These are phyloP conservation scores for Stratiomys singularior DNA, from an alignment of 2,888 invertebrate genomes.

Conservation along the genomic window DNA sequence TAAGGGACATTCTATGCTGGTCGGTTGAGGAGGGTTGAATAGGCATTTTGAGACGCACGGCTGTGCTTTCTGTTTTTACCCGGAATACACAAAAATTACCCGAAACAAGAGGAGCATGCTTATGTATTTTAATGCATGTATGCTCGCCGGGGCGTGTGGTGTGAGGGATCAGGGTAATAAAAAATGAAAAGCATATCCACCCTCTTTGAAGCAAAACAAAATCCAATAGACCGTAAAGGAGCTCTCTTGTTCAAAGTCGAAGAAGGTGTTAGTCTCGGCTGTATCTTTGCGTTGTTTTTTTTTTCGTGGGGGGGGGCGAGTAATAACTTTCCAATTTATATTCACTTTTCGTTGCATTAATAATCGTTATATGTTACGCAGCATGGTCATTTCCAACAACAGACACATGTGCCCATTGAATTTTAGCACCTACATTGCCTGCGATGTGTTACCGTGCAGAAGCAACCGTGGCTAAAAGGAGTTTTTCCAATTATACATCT, in stretches of 20 bases:
- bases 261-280: neutral
- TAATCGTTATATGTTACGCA: conserved; percentile 45
- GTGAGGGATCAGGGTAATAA: conserved; percentile 12
- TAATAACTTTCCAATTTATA: conserved; percentile 50
- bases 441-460: no score
- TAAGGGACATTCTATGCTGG: neutral
- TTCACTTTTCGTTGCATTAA: conserved; percentile 51
- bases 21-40: neutral
- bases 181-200: conserved; percentile 3
- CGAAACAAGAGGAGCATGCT: no score
- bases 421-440: neutral
- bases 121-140: neutral
- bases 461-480: no score
- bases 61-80: neutral
- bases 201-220: neutral
- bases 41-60: conserved; percentile 16
- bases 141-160: neutral
- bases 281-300: neutral
- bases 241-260: neutral
- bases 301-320: no score
- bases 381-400: neutral
- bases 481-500: no score
- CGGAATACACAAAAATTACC: neutral
- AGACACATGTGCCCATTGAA: neutral
- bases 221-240: conserved; percentile 38